phyloP scores from a whole-genome alignment of 2,888 invertebrate species.

The Drymonia ruficornis region DNA sequence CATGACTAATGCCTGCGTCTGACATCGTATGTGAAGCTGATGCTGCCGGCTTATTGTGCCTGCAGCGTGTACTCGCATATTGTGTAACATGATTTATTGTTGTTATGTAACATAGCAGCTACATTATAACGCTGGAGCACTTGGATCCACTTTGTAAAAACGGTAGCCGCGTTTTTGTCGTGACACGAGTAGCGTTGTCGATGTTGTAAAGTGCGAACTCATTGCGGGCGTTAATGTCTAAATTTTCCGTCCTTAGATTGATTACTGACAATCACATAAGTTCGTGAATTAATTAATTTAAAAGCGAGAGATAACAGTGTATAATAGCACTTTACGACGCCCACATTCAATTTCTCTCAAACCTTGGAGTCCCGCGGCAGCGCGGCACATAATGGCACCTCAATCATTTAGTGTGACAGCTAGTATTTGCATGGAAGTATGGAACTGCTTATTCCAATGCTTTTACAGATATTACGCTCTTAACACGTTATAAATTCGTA shows the following conservation, averaged over 20 bases:
- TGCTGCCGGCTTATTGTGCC: slow-evolving; percentile 25
- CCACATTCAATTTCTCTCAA: slow-evolving; percentile 42
- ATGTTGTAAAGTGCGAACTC: slow-evolving; percentile 10
- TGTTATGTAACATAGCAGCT: slow-evolving; percentile 22
- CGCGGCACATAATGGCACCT: slow-evolving; percentile 31
- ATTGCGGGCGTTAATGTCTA: slow-evolving; percentile 1
- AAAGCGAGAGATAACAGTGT: slow-evolving; percentile 26
- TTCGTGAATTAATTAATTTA: slow-evolving; percentile 28
- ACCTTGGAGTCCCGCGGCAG: slow-evolving; percentile 29
- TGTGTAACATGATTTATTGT: slow-evolving; percentile 35
- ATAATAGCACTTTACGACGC: slow-evolving; percentile 33
- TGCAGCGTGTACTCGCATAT: slow-evolving; percentile 24
- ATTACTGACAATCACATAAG: slow-evolving; percentile 18
- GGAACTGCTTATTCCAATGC: slow-evolving; percentile 16
- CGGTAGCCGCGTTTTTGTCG: background rate
- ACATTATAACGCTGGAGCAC: slow-evolving; percentile 12
- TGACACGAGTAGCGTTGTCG: slow-evolving; percentile 4
- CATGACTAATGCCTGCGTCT: slow-evolving; percentile 48
- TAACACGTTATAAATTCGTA: background rate
- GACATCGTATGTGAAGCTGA: slow-evolving; percentile 28
- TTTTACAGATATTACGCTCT: slow-evolving; percentile 11
- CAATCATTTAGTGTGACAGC: slow-evolving; percentile 40
- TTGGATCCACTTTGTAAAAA: slow-evolving; percentile 5
- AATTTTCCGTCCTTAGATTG: slow-evolving; percentile 9
- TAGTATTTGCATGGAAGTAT: slow-evolving; percentile 24